phyloP scores from a whole-genome alignment of 2,113 vertebrate species.

The Tapirus terrestris region DNA sequence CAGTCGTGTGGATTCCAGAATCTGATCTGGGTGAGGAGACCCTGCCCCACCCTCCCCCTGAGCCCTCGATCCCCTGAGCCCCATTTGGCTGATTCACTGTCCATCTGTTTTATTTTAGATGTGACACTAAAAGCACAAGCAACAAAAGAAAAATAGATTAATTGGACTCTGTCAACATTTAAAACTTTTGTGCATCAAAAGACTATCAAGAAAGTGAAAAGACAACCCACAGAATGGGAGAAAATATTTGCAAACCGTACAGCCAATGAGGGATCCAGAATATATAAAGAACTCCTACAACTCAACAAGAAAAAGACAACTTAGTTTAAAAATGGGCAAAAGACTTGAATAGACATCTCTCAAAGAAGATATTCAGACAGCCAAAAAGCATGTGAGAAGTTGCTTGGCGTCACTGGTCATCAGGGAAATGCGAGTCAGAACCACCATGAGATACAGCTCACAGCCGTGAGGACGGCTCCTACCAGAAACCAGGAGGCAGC shows the following conservation, averaged over 20 bases:
- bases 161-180: too few species aligned
- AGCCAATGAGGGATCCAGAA: too few species aligned
- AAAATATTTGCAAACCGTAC: too few species aligned
- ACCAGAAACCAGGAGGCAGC: not conserved
- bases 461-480: not conserved
- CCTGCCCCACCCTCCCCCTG: not conserved
- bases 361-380: not conserved
- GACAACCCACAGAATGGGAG: not conserved
- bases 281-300: not conserved
- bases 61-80: not conserved
- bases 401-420: not conserved
- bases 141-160: not conserved
- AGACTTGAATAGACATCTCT: not conserved
- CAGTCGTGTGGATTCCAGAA: not conserved
- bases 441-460: not conserved
- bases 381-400: not conserved
- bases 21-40: not conserved
- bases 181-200: not conserved
- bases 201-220: not conserved
- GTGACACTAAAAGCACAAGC: not conserved
- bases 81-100: not conserved
- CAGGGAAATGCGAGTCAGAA: not conserved
- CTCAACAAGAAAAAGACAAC: not conserved
- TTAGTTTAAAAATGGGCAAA: not conserved
- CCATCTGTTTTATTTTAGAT: not conserved